phyloP scores from a whole-genome alignment of 1,140 invertebrate genomes.

The Nebria ingens region DNA sequence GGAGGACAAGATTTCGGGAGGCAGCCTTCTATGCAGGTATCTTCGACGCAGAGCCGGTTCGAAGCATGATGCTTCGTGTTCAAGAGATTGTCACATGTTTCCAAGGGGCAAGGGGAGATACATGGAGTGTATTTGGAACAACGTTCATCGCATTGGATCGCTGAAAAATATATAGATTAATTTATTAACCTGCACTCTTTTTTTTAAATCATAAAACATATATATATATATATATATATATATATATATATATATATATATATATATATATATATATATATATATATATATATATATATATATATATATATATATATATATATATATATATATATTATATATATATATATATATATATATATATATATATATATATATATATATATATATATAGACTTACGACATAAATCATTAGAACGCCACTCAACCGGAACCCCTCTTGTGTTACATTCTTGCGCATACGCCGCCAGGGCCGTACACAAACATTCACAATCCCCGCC shows the following conservation, averaged over 20 bases:
- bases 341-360: no score
- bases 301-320: no score
- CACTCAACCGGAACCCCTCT: slow-evolving; percentile 64
- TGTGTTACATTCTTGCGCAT: slow-evolving; percentile 69
- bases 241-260: no score
- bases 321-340: no score
- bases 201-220: no score
- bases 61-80: slow-evolving; percentile 39
- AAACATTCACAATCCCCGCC: slow-evolving; percentile 85
- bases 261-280: no score
- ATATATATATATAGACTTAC: no score
- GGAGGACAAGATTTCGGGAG: slow-evolving; percentile 57
- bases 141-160: slow-evolving; percentile 75
- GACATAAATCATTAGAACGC: slow-evolving; percentile 70
- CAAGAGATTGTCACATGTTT: slow-evolving; percentile 74
- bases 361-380: no score
- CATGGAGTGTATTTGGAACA: slow-evolving; percentile 72
- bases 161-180: slow-evolving; percentile 43
- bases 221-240: no score
- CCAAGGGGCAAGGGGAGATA: slow-evolving; percentile 64
- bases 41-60: slow-evolving; percentile 52
- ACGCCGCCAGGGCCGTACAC: slow-evolving; percentile 77
- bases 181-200: no score
- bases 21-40: slow-evolving; percentile 73
- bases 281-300: no score